Conservation (phyloP, 2,888 invertebrate species). For the Hedychridium roseum region DNA sequence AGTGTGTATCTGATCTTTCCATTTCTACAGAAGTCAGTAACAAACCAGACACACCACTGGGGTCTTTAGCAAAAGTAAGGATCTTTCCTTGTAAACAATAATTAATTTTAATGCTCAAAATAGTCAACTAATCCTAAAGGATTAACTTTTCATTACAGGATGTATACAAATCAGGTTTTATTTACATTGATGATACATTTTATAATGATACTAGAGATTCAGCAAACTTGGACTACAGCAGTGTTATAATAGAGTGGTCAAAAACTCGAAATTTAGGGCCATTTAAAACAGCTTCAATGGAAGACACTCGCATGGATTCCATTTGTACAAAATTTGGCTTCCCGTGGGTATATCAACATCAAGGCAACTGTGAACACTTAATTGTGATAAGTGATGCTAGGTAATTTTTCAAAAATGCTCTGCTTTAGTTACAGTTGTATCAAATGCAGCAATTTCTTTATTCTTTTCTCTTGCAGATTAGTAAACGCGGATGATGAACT, state of each 20-base stretch:
- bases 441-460: constrained; percentile 3
- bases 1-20: constrained; percentile 76
- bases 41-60: constrained; percentile 58
- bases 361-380: constrained; percentile 91
- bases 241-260: constrained; percentile 72
- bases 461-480: constrained; percentile 60
- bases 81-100: constrained; percentile 8
- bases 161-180: constrained; percentile 75
- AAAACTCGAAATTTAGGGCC: constrained; percentile 62
- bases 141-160: constrained; percentile 65
- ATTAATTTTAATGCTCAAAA: neutral
- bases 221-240: constrained; percentile 73
- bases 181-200: constrained; percentile 81
- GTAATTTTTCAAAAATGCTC: constrained; percentile 40
- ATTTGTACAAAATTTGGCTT: constrained; percentile 68
- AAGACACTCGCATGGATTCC: constrained; percentile 58
- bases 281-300: constrained; percentile 68
- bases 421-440: neutral
- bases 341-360: constrained; percentile 87
- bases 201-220: constrained; percentile 76
- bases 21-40: constrained; percentile 71
- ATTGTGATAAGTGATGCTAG: constrained; percentile 81
- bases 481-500: constrained; percentile 66
- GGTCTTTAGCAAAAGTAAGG: constrained; percentile 36
- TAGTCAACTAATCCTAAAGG: neutral